Evolutionary conservation across 2,797 vertebrate genomes (phyloP), one percentile per base, ranked within the genome.

Genomic region (Amphiprion clarkii): DNA sequence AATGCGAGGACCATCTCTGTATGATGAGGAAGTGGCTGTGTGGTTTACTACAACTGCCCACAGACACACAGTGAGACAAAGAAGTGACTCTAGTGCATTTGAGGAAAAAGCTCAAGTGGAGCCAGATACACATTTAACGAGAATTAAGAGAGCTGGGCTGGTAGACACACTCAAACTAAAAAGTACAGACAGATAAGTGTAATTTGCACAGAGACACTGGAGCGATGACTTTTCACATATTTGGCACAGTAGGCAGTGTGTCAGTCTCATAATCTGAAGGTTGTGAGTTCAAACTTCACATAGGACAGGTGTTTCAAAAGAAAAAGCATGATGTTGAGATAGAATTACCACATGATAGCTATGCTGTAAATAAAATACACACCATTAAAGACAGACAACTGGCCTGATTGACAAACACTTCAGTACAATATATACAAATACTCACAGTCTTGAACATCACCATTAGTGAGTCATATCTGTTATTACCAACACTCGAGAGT

Each of bases 41-140:
- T 44, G 39, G 56, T 82, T 74, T 44, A 72, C 40, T 49, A 55
- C 3, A 71, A 52, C 3, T 17, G 17, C n/a, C 9, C 29, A 60
- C 21, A 51, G 12, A 67, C 14, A 61, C 70, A 73, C 16, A 39
- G 55, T 21, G 46, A 58, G 27, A 57, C 29, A 44, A 65, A 55
- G 31, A 57, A 44, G 57, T 49, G 48, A 67, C 1, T 31, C 51
- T 17, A 44, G 21, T 46, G 60, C 55, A 71, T 59, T 73, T 1
- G 0, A 21, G 33, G 25, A 76, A 81, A 46, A 19, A 39, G 14
- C 46, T 36, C 6, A 46, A 63, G 62, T 44, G 0, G 5, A 72
- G 64, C n/a, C 3, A 44, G 21, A 48, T 10, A 61, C 2, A 53
- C 5, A 57, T 3, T 13, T 39, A 74, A 63, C 16, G 51, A 71